A percentile compares a stretch with the other conserved stretches of the same genome.
phyloP scores from a whole-genome alignment of 2,888 invertebrate genomes.

The Pheosia gnoma region DNA sequence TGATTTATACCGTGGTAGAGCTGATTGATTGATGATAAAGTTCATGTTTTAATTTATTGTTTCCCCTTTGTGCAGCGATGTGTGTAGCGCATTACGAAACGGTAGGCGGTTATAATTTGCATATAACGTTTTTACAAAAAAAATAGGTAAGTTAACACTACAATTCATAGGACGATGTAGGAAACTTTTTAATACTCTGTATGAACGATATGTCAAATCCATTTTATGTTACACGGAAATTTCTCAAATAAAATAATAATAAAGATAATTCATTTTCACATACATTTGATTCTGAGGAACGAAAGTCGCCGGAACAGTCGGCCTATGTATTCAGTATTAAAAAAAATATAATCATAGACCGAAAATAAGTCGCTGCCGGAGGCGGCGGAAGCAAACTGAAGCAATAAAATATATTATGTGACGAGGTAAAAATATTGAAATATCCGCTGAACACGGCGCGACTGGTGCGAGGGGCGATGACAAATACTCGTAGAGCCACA shows the following conservation, averaged over 20 bases:
- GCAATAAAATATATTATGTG: constrained; percentile 13
- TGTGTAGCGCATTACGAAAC: constrained; percentile 3
- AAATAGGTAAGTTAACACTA: too few relatives aligned
- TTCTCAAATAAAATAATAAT: too few relatives aligned
- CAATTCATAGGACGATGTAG: too few relatives aligned
- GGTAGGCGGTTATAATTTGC: constrained; percentile 2
- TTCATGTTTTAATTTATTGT: constrained; percentile 20
- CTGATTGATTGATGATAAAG: constrained; percentile 24
- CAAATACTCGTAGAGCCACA: constrained; percentile 20
- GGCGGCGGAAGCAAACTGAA: constrained; percentile 5
- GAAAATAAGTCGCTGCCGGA: constrained; percentile 17
- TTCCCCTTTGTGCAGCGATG: constrained; percentile 13
- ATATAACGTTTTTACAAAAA: not conserved
- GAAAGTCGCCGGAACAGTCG: too few relatives aligned
- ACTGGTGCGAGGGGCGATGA: constrained; percentile 14
- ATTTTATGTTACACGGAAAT: too few relatives aligned
- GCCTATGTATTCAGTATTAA: too few relatives aligned
- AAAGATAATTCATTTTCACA: too few relatives aligned
- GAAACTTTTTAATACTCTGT: too few relatives aligned
- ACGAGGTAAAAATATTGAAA: constrained; percentile 24
- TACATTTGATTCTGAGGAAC: too few relatives aligned
- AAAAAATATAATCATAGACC: constrained; percentile 9
- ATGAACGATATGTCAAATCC: too few relatives aligned
- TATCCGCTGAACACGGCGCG: constrained; percentile 14
- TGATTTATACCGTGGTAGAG: constrained; percentile 18